phyloP scores from a whole-genome alignment of 2,888 invertebrate genomes.

The Marronus borbonicus region DNA sequence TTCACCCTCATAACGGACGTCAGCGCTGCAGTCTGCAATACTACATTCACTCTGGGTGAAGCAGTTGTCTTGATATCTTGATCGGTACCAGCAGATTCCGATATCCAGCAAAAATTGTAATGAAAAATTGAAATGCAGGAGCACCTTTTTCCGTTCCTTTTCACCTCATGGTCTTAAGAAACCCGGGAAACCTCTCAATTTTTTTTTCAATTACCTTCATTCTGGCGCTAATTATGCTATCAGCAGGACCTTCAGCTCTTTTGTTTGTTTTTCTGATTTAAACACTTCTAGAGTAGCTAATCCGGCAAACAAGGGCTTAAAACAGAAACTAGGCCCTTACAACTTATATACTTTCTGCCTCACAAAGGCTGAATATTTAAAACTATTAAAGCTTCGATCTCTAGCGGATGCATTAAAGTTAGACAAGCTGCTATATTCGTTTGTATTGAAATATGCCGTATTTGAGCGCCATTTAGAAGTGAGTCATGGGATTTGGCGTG shows the following conservation, averaged over 20 bases:
- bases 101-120: slow-evolving; percentile 80
- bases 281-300: slow-evolving; percentile 68
- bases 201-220: slow-evolving; percentile 63
- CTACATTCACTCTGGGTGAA: neutral
- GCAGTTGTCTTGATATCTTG: slow-evolving; percentile 1
- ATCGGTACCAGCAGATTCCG: slow-evolving; percentile 55
- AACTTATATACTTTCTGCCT: slow-evolving; percentile 76
- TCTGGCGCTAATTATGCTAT: slow-evolving; percentile 65
- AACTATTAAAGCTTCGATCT: slow-evolving; percentile 48
- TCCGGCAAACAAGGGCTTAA: slow-evolving; percentile 75
- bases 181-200: slow-evolving; percentile 68
- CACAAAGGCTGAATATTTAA: slow-evolving; percentile 72
- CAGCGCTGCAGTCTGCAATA: slow-evolving; percentile 42
- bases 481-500: slow-evolving; percentile 70
- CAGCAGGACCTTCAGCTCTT: slow-evolving; percentile 63
- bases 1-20: slow-evolving; percentile 84
- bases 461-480: slow-evolving; percentile 66
- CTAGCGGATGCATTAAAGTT: slow-evolving; percentile 6
- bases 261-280: slow-evolving; percentile 64
- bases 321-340: slow-evolving; percentile 76
- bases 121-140: slow-evolving; percentile 79
- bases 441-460: slow-evolving; percentile 54
- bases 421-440: neutral
- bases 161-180: slow-evolving; percentile 76
- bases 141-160: slow-evolving; percentile 81